Evolutionary conservation across 2,888 invertebrate species (phyloP), one percentile per base, ranked within the genome.

Genomic region (Eurytoma adleriae): DNA sequence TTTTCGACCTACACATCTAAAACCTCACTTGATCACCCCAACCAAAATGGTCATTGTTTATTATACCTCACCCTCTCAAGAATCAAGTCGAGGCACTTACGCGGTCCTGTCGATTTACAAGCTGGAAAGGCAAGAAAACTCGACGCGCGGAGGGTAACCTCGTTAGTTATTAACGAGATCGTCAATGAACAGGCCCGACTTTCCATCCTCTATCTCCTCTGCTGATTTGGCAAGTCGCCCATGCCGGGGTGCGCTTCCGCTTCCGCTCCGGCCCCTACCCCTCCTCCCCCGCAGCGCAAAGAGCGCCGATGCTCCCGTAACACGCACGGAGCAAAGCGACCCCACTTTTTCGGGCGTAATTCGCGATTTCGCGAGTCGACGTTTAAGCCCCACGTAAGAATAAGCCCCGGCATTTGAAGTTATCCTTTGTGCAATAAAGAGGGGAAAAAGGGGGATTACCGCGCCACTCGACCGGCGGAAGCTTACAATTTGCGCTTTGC

Each of bases 171-270:
- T 69, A 69, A 69, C 56, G 18, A 69, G 56, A 56, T 57, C 57
- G 56, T 69, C 69, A 69, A 69, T 69, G 69, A 40, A n/a, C 61
- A 18, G 14, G 61, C 24, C 20, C 3, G 16, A n/a, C n/a, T n/a
- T 54, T 54, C 54, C 54, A n/a, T n/a, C 50, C 64, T 30, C 69
- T 70, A 54, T 30, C n/a, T 62, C 24, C 48, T 40, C 7, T 48
- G 20, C 64, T 82, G 82, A 83, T 83, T 81, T 84, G 83, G 83
- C 84, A 83, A 83, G 59, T 78, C 79, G 83, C 84, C 84, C 83
- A 48, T 12, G 59, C 59, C 52, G 70, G n/a, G 64, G 7, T 18
- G 40, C 27, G 12, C 48, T 59, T 70, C 48, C 70, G 69, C 72
- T 54, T 73, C 14, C 16, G n/a, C 40, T n/a, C 12, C n/a, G 4